Evolutionary conservation across 1,140 invertebrate genomes (phyloP).

Genomic region (Cyclargus thomasi): DNA sequence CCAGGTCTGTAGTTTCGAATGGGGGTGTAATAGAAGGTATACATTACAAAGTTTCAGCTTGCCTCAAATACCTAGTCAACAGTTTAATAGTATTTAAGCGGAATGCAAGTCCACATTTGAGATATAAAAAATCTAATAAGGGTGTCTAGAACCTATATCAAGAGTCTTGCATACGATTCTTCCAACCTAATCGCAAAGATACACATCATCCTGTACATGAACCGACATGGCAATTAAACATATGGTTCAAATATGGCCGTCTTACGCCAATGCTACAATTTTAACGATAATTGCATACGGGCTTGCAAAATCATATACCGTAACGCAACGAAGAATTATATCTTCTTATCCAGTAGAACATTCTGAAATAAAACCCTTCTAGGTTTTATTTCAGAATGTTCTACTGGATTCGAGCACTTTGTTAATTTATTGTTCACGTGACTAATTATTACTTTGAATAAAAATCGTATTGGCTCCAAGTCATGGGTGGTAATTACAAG

Average conservation of each 20-base stretch:
- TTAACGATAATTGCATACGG: constrained; percentile 1
- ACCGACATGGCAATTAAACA: constrained; percentile 19
- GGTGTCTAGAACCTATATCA: neutral
- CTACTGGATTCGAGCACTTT: neutral
- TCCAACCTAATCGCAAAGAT: neutral
- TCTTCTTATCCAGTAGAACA: no score
- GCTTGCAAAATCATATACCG: neutral
- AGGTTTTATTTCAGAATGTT: neutral
- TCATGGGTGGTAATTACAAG: neutral
- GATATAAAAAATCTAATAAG: neutral
- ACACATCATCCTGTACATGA: neutral
- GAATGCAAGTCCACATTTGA: no score
- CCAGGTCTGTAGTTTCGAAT: no score
- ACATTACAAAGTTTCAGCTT: no score
- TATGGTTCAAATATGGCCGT: constrained; percentile 8
- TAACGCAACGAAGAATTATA: neutral
- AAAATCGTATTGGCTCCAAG: neutral
- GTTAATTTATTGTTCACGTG: neutral
- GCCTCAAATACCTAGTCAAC: no score
- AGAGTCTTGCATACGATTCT: neutral
- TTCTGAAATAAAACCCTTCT: no score
- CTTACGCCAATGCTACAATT: constrained; percentile 4
- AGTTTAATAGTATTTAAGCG: no score
- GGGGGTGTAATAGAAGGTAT: no score
- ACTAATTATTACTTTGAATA: no score